phyloP scores from a whole-genome alignment of 64 coral and sea anemone genomes.

The Anthopleura sola region DNA sequence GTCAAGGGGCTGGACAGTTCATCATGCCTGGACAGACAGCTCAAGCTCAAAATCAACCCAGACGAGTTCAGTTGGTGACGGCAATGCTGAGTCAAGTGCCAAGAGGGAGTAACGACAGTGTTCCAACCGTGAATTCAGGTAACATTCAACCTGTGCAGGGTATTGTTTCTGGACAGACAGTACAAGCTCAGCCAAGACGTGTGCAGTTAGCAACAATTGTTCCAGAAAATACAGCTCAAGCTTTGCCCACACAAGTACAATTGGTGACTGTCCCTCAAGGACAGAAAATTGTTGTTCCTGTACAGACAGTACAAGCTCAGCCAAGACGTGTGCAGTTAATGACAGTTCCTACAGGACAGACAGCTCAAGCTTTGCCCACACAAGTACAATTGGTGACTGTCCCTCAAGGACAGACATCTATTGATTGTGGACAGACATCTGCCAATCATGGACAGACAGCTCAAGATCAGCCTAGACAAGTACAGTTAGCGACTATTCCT shows the following conservation, averaged over 20 bases:
- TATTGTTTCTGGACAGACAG: neutral
- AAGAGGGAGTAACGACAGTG: constrained; percentile 6
- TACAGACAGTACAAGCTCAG: constrained; percentile 5
- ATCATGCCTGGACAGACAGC: neutral
- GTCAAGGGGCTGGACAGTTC: neutral
- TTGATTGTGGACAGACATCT: neutral
- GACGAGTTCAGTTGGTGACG: neutral
- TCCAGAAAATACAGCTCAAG: no score
- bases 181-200: constrained; percentile 36
- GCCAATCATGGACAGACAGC: no score
- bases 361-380: no score
- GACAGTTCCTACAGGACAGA: neutral
- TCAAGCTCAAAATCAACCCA: constrained; percentile 24
- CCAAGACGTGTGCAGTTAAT: constrained; percentile 46
- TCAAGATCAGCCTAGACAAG: no score
- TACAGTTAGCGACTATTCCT: no score
- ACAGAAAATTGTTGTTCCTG: neutral
- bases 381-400: no score
- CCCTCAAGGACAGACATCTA: no score
- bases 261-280: no score
- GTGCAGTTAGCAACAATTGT: constrained; percentile 8
- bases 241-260: no score
- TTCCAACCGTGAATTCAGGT: neutral
- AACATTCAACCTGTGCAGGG: constrained; percentile 25
- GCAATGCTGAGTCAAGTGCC: neutral